phyloP scores from a whole-genome alignment of 2,888 invertebrate species.

The Nymphalis c-album region DNA sequence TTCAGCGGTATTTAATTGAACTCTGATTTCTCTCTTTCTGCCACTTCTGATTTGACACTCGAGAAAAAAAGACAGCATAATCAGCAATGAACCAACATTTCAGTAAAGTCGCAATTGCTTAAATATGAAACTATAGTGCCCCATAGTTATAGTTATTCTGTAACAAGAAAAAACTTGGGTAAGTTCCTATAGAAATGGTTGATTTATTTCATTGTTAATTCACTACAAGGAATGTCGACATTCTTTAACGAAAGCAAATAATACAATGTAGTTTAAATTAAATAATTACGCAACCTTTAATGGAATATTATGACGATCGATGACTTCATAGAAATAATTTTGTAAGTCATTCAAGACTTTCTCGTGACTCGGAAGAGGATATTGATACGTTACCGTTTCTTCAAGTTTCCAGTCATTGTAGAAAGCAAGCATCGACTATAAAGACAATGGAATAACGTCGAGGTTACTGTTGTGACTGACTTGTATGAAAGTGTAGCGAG shows the following conservation, averaged over 20 bases:
- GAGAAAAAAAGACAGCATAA: no score
- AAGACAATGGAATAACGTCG: slow-evolving; percentile 31
- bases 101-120: no score
- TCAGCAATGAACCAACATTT: no score
- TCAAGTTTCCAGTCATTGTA: slow-evolving; percentile 27
- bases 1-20: no score
- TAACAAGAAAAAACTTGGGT: no score
- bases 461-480: slow-evolving; percentile 20
- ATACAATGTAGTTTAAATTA: neutral
- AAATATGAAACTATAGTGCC: no score
- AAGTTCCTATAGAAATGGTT: no score
- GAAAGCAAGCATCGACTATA: slow-evolving; percentile 30
- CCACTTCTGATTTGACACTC: neutral
- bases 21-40: no score
- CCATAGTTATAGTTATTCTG: no score
- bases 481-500: slow-evolving; percentile 31
- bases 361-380: slow-evolving; percentile 25
- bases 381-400: slow-evolving; percentile 18
- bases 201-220: no score
- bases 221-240: no score
- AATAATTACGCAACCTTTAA: neutral
- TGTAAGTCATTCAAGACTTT: slow-evolving; percentile 23
- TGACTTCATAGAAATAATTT: slow-evolving; percentile 9
- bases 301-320: slow-evolving; percentile 10
- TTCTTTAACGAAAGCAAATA: neutral